Conservation (phyloP, 2,888 invertebrate genomes). For the Chaitophorus viminalis region DNA sequence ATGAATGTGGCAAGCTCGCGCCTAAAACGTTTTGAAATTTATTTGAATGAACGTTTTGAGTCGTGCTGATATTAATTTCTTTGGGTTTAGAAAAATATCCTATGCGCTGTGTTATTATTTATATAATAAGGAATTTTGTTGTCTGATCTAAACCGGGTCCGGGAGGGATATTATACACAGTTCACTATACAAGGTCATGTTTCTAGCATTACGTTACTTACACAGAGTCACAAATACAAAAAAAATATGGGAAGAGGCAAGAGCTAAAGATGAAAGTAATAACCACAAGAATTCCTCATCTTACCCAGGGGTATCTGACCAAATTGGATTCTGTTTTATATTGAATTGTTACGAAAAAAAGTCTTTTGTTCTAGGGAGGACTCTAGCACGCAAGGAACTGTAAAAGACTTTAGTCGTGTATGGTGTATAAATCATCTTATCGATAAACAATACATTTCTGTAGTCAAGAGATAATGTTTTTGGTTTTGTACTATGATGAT, state of each 20-base stretch:
- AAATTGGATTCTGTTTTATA: neutral
- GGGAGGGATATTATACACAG: neutral
- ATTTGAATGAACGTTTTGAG: neutral
- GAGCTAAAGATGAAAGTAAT: conserved; percentile 29
- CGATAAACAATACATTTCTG: neutral
- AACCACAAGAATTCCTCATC: conserved; percentile 12
- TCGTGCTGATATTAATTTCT: neutral
- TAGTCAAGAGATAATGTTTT: neutral
- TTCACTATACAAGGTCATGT: conserved; percentile 23
- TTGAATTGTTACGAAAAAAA: neutral
- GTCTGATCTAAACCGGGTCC: neutral
- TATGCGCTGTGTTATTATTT: neutral
- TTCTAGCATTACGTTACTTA: neutral
- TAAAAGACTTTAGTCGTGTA: neutral
- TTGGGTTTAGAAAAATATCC: neutral
- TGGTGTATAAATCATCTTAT: neutral
- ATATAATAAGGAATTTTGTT: neutral
- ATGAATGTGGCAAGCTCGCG: neutral
- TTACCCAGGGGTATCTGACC: neutral
- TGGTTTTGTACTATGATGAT: neutral
- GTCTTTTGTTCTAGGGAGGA: neutral
- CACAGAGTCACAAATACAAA: too few relatives aligned
- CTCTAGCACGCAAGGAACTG: neutral
- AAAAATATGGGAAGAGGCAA: neutral
- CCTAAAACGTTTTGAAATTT: neutral